These are phyloP conservation scores for Harmothoe impar DNA, from an alignment of 2,888 invertebrate genomes.

Conservation along the genomic window DNA sequence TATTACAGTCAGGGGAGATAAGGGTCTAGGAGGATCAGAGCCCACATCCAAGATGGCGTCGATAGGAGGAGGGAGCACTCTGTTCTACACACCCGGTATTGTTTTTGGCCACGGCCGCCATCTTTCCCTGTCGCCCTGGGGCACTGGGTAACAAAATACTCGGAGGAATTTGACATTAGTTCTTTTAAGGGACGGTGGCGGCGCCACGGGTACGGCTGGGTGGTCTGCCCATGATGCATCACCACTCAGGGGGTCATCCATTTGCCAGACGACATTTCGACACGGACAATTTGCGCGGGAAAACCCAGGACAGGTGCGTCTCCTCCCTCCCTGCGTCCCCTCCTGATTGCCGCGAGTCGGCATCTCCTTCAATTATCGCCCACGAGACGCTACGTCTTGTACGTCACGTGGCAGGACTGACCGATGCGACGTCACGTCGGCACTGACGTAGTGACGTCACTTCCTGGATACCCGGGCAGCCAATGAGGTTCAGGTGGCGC, in stretches of 20 bases:
- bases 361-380: slow-evolving; percentile 25
- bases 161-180: slow-evolving; percentile 46
- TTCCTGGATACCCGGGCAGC: neutral
- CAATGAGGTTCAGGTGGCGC: slow-evolving; percentile 25
- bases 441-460: neutral
- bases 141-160: slow-evolving; percentile 55
- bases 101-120: neutral
- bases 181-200: slow-evolving; percentile 10
- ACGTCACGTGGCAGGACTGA: neutral
- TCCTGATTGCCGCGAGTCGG: slow-evolving; percentile 32
- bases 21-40: neutral
- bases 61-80: neutral
- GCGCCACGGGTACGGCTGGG: slow-evolving; percentile 42
- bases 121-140: neutral
- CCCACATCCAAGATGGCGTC: neutral
- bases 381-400: neutral
- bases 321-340: neutral
- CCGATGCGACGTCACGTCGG: slow-evolving; percentile 11
- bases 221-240: slow-evolving; percentile 46
- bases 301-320: slow-evolving; percentile 21
- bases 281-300: slow-evolving; percentile 52
- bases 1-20: slow-evolving; percentile 11
- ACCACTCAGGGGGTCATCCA: slow-evolving; percentile 30
- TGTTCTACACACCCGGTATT: neutral
- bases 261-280: slow-evolving; percentile 51